Evolutionary conservation across 2,797 vertebrate species (phyloP).

Genomic region (Euthynnus affinis): DNA sequence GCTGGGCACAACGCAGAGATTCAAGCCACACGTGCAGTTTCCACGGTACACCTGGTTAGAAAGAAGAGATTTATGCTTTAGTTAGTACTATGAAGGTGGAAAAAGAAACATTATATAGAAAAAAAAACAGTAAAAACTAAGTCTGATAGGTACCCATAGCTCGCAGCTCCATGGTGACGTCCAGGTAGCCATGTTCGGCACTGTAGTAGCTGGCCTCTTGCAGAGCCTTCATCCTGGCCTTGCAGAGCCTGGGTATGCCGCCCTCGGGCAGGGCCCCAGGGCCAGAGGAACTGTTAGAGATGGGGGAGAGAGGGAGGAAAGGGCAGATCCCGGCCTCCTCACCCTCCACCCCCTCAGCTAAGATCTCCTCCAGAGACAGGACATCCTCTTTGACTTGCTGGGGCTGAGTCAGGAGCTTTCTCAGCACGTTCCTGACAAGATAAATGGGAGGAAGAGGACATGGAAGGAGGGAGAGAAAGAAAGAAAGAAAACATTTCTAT

Average conservation of each 20-base stretch:
- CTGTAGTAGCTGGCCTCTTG: slow-evolving; percentile 99
- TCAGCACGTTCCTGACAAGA: slow-evolving; percentile 91
- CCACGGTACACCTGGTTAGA: slow-evolving; percentile 92
- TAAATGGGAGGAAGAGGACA: slow-evolving; percentile 28
- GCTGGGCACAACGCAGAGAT: slow-evolving; percentile 92
- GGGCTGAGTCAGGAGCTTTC: slow-evolving; percentile 96
- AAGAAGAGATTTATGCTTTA: not conserved
- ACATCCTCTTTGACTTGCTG: slow-evolving; percentile 94
- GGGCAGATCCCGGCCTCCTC: slow-evolving; percentile 77
- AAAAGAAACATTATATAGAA: not conserved
- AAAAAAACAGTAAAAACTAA: not conserved
- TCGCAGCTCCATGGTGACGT: slow-evolving; percentile 98
- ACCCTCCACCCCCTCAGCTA: slow-evolving; percentile 95
- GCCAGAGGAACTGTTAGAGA: slow-evolving; percentile 81
- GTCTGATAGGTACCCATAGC: slow-evolving; percentile 86
- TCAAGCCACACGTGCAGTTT: slow-evolving; percentile 97
- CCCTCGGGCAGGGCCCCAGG: slow-evolving; percentile 78
- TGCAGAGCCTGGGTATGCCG: slow-evolving; percentile 90
- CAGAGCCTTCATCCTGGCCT: slow-evolving; percentile 93
- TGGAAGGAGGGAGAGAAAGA: slow-evolving; percentile 6
- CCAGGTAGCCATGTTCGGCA: slow-evolving; percentile 95
- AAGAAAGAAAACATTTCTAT: slow-evolving; percentile 25
- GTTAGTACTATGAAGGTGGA: not conserved
- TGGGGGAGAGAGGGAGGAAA: slow-evolving; percentile 76
- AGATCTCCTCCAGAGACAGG: slow-evolving; percentile 96